Conservation (phyloP, 2,113 vertebrate species). For the Heptranchias perlo region DNA sequence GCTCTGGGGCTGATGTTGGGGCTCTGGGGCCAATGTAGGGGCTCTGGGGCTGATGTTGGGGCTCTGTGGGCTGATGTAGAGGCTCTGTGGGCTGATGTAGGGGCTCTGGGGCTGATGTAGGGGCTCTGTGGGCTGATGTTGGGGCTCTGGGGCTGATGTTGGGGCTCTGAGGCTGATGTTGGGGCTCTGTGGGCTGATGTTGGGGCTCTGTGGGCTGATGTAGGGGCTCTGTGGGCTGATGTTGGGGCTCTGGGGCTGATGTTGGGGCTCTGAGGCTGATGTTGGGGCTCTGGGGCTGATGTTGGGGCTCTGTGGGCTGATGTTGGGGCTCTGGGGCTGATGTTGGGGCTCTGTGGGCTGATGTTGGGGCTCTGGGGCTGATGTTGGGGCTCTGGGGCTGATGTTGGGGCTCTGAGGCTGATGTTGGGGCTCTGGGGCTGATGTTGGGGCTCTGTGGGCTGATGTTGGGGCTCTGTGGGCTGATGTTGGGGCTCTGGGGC, state of each 20-base stretch:
- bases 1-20: not conserved
- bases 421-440: not conserved
- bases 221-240: not conserved
- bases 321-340: no score
- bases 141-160: not conserved
- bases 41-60: not conserved
- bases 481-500: not conserved
- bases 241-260: not conserved
- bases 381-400: no score
- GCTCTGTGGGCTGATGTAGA: not conserved
- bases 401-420: not conserved
- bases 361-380: no score
- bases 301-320: no score
- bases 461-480: not conserved
- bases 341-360: no score
- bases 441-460: not conserved
- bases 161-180: not conserved
- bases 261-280: no score
- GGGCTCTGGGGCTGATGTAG: not conserved
- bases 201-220: not conserved
- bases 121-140: not conserved
- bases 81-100: not conserved
- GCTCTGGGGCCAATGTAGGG: not conserved
- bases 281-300: no score
- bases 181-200: not conserved